These are phyloP conservation scores for Urocitellus parryii DNA, from an alignment of 2,113 vertebrate genomes.

Conservation along the genomic window DNA sequence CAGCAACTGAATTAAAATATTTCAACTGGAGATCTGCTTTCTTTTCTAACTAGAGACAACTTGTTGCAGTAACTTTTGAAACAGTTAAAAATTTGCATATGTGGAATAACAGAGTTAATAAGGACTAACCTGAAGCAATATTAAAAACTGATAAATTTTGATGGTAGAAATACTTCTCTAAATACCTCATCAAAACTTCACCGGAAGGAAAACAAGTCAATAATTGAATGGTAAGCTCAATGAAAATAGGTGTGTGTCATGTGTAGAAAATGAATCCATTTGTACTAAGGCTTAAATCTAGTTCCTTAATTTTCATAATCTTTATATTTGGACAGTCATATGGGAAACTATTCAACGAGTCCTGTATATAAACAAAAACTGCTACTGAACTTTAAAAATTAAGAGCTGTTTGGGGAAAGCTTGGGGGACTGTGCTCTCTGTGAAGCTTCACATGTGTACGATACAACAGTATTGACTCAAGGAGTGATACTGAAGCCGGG, in stretches of 20 bases:
- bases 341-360: neutral
- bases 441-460: conserved; percentile 75
- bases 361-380: conserved; percentile 60
- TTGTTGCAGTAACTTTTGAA: conserved; percentile 73
- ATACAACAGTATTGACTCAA: conserved; percentile 84
- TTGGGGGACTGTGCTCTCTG: conserved; percentile 78
- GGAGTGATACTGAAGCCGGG: conserved; percentile 87
- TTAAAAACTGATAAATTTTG: conserved; percentile 53
- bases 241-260: neutral
- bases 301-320: conserved; percentile 35
- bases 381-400: conserved; percentile 65
- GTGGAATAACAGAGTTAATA: neutral
- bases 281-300: neutral
- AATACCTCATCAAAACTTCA: conserved; percentile 63
- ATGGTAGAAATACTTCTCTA: conserved; percentile 41
- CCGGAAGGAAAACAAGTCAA: conserved; percentile 44
- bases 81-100: conserved; percentile 10
- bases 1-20: conserved; percentile 81
- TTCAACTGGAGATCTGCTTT: conserved; percentile 73
- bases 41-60: conserved; percentile 70
- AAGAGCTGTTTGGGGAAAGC: conserved; percentile 76
- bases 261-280: neutral
- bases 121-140: neutral
- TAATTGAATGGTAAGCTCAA: neutral
- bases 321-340: conserved; percentile 8